Conservation (phyloP, 1,140 invertebrate species). For the Pseudoatta argentina region DNA sequence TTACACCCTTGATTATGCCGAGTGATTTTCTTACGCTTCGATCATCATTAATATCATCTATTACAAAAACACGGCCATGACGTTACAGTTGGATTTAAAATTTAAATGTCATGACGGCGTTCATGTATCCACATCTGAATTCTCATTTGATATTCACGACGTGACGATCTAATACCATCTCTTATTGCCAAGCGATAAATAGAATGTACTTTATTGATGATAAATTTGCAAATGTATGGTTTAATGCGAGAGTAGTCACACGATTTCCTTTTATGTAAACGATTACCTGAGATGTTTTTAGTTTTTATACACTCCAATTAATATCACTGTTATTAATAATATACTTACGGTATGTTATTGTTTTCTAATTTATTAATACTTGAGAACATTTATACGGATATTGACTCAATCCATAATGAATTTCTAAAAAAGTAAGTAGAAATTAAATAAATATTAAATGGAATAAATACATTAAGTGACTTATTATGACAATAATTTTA, state of each 20-base stretch:
- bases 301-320: too few species aligned
- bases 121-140: slow-evolving; percentile 12
- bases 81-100: slow-evolving; percentile 33
- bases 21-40: slow-evolving; percentile 43
- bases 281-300: too few species aligned
- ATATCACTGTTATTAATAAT: too few species aligned
- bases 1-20: slow-evolving; percentile 20
- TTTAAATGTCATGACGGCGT: slow-evolving; percentile 20
- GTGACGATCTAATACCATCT: not conserved
- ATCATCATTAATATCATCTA: slow-evolving; percentile 35
- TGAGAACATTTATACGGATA: too few species aligned
- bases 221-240: not conserved
- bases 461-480: too few species aligned
- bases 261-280: too few species aligned
- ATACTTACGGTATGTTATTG: too few species aligned
- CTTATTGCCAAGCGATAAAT: slow-evolving; percentile 13
- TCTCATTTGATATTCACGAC: not conserved
- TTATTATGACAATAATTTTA: too few species aligned
- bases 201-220: not conserved
- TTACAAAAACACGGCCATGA: slow-evolving; percentile 7
- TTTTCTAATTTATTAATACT: too few species aligned
- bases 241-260: not conserved
- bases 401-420: too few species aligned
- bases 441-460: too few species aligned
- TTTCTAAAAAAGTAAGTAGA: too few species aligned